Evolutionary conservation across 64 coral and sea anemone species (phyloP).

Genomic region (Actinia tenebrosa): DNA sequence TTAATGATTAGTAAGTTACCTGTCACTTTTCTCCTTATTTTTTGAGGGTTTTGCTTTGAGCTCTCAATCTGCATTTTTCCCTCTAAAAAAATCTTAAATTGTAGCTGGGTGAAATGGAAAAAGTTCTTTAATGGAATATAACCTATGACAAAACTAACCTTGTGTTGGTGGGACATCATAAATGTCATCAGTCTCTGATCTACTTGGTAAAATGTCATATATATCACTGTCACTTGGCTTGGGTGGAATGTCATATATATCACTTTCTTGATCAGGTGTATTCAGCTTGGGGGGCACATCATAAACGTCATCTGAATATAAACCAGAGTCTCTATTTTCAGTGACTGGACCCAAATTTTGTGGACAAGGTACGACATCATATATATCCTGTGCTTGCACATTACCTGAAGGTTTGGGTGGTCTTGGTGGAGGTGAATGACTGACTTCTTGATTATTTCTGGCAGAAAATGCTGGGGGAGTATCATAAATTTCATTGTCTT

Average conservation of each 20-base stretch:
- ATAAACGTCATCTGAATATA: slow-evolving; percentile 45
- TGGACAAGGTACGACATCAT: slow-evolving; percentile 40
- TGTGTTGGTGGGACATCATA: slow-evolving; percentile 6
- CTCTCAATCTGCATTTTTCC: no score
- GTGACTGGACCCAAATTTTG: background rate
- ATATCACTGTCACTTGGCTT: background rate
- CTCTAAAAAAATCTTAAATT: no score
- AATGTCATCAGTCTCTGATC: slow-evolving; percentile 9
- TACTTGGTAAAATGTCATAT: slow-evolving; percentile 14
- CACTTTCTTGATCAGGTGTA: slow-evolving; percentile 35
- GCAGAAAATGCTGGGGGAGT: background rate
- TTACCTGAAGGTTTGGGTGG: background rate
- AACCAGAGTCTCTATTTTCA: slow-evolving; percentile 9
- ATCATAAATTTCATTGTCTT: slow-evolving; percentile 17
- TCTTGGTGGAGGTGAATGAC: background rate
- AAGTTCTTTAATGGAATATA: no score
- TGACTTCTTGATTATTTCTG: background rate
- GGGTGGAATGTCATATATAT: slow-evolving; percentile 47
- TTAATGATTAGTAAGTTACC: no score
- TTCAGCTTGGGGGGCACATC: slow-evolving; percentile 9
- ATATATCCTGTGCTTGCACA: slow-evolving; percentile 25
- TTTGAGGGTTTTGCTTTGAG: no score
- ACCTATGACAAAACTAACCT: background rate
- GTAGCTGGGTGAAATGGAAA: no score
- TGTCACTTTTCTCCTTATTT: no score